Evolutionary conservation across 2,888 invertebrate species (phyloP).

Genomic region (Rhagium mordax): DNA sequence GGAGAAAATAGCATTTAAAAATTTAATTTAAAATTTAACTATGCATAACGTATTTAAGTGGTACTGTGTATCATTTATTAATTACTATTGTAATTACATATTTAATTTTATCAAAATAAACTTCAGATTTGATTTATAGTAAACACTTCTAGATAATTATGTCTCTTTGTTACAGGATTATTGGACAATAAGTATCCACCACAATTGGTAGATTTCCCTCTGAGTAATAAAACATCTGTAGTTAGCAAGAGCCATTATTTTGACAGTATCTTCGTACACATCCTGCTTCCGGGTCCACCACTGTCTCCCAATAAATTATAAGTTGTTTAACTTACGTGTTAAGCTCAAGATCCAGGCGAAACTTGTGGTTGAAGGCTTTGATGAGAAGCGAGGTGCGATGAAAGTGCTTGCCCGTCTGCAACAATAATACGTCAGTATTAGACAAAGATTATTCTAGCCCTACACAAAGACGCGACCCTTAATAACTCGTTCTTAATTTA

Average conservation of each 20-base stretch:
- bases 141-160: no score
- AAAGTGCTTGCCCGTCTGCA: conserved; percentile 93
- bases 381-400: conserved; percentile 95
- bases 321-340: conserved; percentile 86
- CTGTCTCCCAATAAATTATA: conserved; percentile 41
- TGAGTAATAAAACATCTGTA: background rate
- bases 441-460: conserved; percentile 25
- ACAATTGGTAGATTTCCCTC: no score
- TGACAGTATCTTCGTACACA: background rate
- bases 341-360: conserved; percentile 95
- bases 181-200: no score
- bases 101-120: no score
- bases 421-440: conserved; percentile 67
- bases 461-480: background rate
- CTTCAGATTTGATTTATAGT: no score
- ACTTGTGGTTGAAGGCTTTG: conserved; percentile 97
- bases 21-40: no score
- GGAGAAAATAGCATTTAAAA: no score
- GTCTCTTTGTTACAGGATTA: no score
- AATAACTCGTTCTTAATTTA: conserved; percentile 19
- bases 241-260: conserved; percentile 3
- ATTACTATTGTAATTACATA: no score
- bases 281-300: conserved; percentile 21
- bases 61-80: no score
- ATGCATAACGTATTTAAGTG: no score